Conservation (phyloP, 2,888 invertebrate genomes). For the Tetragonula carbonaria region DNA sequence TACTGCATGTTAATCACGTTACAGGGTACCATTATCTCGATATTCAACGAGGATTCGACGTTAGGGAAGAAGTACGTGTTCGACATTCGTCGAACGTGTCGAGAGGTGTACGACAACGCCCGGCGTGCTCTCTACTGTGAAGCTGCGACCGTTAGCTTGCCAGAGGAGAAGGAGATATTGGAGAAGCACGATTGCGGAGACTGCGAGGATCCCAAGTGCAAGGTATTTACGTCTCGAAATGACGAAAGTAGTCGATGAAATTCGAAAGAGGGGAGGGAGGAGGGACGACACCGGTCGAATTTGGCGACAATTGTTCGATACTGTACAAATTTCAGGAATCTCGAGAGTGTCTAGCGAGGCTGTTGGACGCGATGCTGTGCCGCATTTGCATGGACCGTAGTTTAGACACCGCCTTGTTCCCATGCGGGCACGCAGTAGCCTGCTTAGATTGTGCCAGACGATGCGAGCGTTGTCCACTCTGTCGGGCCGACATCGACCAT, state of each 20-base stretch:
- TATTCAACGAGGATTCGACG: slow-evolving; percentile 95
- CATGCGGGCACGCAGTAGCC: slow-evolving; percentile 95
- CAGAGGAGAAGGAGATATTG: slow-evolving; percentile 78
- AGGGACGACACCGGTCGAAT: too few relatives aligned
- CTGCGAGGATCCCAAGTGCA: slow-evolving; percentile 82
- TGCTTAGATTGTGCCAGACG: slow-evolving; percentile 91
- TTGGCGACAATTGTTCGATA: neutral
- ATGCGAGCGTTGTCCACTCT: slow-evolving; percentile 91
- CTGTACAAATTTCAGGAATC: slow-evolving; percentile 83
- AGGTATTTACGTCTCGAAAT: slow-evolving; percentile 68
- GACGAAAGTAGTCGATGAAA: neutral
- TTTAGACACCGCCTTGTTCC: slow-evolving; percentile 93
- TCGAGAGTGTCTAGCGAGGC: slow-evolving; percentile 85
- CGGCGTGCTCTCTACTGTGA: slow-evolving; percentile 89
- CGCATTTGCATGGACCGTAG: slow-evolving; percentile 94
- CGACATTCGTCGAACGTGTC: slow-evolving; percentile 94
- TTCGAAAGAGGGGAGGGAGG: too few relatives aligned
- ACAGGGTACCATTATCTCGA: slow-evolving; percentile 94
- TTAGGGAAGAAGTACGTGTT: slow-evolving; percentile 95
- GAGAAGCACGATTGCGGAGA: slow-evolving; percentile 79
- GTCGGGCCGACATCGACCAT: slow-evolving; percentile 89
- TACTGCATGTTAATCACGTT: neutral
- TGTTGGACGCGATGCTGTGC: slow-evolving; percentile 91
- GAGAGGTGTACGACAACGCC: slow-evolving; percentile 95
- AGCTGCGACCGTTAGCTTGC: slow-evolving; percentile 77